Base-by-base conservation (phyloP, 2,113 vertebrate genomes). In the Nothocercus nigrocapillus region DNA sequence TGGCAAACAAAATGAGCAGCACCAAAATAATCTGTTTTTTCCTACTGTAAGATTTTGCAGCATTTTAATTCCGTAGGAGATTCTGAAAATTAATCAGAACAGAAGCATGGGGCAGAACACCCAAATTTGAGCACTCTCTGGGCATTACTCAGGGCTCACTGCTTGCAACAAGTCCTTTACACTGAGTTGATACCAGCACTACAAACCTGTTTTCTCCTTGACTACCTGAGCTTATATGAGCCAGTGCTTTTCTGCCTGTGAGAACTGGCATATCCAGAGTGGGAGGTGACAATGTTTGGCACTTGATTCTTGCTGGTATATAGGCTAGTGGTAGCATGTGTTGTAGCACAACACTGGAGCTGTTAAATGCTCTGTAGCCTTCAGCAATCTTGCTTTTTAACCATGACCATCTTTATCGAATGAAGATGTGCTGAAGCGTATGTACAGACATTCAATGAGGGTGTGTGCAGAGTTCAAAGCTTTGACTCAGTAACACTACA, bases 391-490 rank as follows among this genome's bases (percentile, higher is more conserved):
- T 63, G 38, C 0, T 36, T 86, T 49, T 79, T 73, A 88, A 20
- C 36, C 42, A 53, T 5, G 54, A 80, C 51, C 82, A 76, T 78
- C 19, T n/a, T 32, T 62, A 21, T 22, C 51, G 63, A 1, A 24
- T 70, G 44, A 49, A 51, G 70, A 54, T 61, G 40, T 38, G 75
- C 51, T 54, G 68, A 91, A 93, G 68, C 3, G 0, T 36, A 27
- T 1, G 32, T 67, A 49, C 13, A 8, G 15, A 13, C 44, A 25
- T 85, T 93, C 61, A 78, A 63, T 53, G 36, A 19, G 68, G 40
- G 34, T 38, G 59, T 59, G 72, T 38, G 80, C 56, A 56, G 72
- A 81, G 82, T 91, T 85, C 85, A 91, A 84, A 91, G 80, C 88
- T 83, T 81, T 68, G 68, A 47, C 51, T 82, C 16, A 87, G 21